These are phyloP conservation scores for Tichodroma muraria DNA, from an alignment of 2,113 vertebrate genomes.

Conservation along the genomic window DNA sequence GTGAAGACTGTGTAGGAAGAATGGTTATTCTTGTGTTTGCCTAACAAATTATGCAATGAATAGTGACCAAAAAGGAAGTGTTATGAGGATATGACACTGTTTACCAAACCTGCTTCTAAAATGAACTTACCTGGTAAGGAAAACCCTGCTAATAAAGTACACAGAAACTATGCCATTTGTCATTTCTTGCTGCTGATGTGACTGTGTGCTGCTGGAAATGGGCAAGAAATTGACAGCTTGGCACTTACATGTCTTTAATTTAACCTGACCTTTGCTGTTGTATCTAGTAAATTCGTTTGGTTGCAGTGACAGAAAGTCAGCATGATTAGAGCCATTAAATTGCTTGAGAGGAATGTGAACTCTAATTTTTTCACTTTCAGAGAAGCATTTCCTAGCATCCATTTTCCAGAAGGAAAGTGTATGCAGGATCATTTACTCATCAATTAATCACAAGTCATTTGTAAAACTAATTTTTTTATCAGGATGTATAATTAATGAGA, in stretches of 20 bases:
- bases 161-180: background rate
- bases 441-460: background rate
- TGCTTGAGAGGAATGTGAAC: background rate
- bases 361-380: background rate
- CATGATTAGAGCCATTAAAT: background rate
- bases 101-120: background rate
- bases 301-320: background rate
- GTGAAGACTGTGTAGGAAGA: background rate
- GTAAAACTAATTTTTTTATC: background rate
- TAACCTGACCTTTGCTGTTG: background rate
- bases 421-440: background rate
- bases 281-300: background rate
- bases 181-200: background rate
- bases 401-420: background rate
- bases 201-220: background rate
- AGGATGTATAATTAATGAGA: background rate
- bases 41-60: background rate
- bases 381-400: background rate
- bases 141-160: background rate
- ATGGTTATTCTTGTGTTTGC: background rate
- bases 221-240: background rate
- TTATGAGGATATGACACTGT: background rate
- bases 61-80: background rate
- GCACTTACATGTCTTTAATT: background rate
- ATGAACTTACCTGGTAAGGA: background rate